phyloP scores from a whole-genome alignment of 2,888 invertebrate species.

The Chymomyza fuscimana region DNA sequence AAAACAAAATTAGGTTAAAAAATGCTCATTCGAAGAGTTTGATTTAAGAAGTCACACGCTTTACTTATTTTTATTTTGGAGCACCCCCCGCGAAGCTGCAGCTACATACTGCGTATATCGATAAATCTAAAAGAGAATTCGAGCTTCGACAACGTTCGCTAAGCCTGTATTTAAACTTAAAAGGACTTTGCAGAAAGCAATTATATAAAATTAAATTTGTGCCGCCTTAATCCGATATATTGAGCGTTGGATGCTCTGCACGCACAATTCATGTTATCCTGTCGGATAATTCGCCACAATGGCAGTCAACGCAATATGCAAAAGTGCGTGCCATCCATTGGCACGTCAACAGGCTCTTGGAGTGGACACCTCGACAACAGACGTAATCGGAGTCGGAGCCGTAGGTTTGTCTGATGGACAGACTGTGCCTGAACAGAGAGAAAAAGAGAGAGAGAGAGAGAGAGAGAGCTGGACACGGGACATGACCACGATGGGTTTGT shows the following conservation, averaged over 20 bases:
- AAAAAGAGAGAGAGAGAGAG: too few species aligned
- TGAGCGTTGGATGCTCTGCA: constrained; percentile 51
- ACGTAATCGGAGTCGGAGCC: constrained; percentile 10
- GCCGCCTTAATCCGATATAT: constrained; percentile 59
- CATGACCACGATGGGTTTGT: constrained; percentile 42
- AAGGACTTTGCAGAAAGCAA: constrained; percentile 73
- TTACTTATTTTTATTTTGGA: too few species aligned
- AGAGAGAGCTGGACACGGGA: not conserved
- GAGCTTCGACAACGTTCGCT: constrained; percentile 49
- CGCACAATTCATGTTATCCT: constrained; percentile 71
- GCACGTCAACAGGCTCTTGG: constrained; percentile 61
- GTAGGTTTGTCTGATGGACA: not conserved
- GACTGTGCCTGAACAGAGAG: not conserved
- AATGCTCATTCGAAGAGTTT: too few species aligned
- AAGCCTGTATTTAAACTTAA: constrained; percentile 70
- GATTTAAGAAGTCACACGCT: too few species aligned
- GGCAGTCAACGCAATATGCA: constrained; percentile 17
- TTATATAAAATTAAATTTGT: constrained; percentile 71
- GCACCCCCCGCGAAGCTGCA: too few species aligned
- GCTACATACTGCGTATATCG: too few species aligned
- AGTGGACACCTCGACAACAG: constrained; percentile 57
- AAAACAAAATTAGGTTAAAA: too few species aligned
- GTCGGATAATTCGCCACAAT: constrained; percentile 36
- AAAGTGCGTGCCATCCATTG: constrained; percentile 63
- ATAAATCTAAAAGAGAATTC: not conserved